phyloP scores from a whole-genome alignment of 2,888 invertebrate genomes.

The Hecatera dysodea region DNA sequence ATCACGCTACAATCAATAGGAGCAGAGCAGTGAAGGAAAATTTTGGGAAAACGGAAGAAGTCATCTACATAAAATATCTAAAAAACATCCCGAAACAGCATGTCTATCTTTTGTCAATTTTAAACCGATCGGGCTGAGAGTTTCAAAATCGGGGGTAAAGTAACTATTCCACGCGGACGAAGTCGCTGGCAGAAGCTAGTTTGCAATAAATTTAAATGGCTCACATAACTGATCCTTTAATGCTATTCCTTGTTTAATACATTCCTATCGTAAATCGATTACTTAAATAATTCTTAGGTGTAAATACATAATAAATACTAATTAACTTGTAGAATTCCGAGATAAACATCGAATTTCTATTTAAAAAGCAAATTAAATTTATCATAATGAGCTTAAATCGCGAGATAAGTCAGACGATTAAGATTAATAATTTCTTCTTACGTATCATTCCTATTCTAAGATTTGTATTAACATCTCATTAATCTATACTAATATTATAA shows the following conservation, averaged over 20 bases:
- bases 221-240: not conserved
- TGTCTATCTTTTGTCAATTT: no score
- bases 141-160: no score
- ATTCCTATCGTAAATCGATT: not conserved
- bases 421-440: constrained; percentile 17
- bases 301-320: constrained; percentile 6
- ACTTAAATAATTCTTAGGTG: not conserved
- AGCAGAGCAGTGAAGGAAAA: no score
- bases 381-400: constrained; percentile 6
- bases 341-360: constrained; percentile 6
- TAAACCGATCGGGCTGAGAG: no score
- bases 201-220: not conserved
- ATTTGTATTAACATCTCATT: constrained; percentile 10
- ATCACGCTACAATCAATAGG: no score
- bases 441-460: constrained; percentile 19
- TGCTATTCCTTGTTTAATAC: not conserved
- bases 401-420: constrained; percentile 43
- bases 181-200: no score
- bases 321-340: constrained; percentile 8
- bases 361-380: constrained; percentile 13
- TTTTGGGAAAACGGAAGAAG: no score
- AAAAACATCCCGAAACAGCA: no score
- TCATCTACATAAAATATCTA: no score
- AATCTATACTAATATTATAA: no score
- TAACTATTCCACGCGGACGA: no score